These are phyloP conservation scores for Cercopithecus diana DNA, from an alignment of 2,797 vertebrate genomes.

Conservation along the genomic window DNA sequence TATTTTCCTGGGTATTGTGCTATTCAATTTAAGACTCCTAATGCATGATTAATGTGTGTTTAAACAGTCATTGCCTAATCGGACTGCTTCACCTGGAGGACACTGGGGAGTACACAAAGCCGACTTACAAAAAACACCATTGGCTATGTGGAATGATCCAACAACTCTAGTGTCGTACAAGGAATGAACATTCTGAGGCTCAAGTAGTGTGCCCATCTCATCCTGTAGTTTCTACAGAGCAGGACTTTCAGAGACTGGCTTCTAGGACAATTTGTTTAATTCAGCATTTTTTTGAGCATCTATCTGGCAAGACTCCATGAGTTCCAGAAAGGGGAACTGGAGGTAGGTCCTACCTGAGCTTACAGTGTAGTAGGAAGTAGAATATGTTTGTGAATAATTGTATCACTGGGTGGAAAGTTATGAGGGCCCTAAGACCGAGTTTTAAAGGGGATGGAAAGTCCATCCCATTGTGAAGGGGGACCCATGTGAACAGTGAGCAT, in stretches of 20 bases:
- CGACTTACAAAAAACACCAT: not conserved
- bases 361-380: not conserved
- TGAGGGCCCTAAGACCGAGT: not conserved
- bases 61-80: slow-evolving; percentile 41
- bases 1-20: slow-evolving; percentile 39
- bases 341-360: not conserved
- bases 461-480: not conserved
- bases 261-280: not conserved
- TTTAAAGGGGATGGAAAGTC: not conserved
- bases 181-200: not conserved
- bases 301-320: not conserved
- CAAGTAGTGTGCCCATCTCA: not conserved
- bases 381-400: not conserved
- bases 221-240: not conserved
- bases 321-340: not conserved
- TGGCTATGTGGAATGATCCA: not conserved
- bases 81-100: slow-evolving; percentile 44
- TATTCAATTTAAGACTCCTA: slow-evolving; percentile 29
- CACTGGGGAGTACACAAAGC: not conserved
- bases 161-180: not conserved
- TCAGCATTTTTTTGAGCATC: not conserved
- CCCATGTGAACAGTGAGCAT: rapidly evolving
- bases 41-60: slow-evolving; percentile 62
- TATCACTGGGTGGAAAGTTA: not conserved
- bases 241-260: not conserved